These are phyloP conservation scores for Anser cygnoides DNA, from an alignment of 2,113 vertebrate species.

Conservation along the genomic window DNA sequence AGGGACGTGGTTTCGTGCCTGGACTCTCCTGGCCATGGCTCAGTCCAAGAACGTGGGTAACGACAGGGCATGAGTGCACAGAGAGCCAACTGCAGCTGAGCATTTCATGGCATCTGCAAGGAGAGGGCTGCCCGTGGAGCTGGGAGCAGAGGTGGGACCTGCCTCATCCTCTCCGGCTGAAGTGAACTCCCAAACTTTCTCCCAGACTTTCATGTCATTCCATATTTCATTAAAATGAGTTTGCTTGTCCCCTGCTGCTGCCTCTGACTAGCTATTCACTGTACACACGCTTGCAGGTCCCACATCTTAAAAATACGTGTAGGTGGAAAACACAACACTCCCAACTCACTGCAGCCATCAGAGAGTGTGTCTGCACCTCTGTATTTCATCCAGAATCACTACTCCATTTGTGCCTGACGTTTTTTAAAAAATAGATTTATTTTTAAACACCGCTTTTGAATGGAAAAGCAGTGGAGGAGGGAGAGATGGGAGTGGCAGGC, in stretches of 20 bases:
- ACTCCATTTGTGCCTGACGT: background rate
- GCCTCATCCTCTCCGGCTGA: background rate
- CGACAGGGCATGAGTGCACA: accelerated
- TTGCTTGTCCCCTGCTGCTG: background rate
- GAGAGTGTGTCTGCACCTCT: background rate
- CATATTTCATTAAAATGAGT: background rate
- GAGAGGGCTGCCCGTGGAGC: background rate
- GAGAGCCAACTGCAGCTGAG: background rate
- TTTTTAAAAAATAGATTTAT: slow-evolving; percentile 35
- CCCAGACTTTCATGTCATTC: background rate
- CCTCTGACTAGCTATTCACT: background rate
- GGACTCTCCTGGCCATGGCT: background rate
- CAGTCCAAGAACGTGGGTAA: background rate
- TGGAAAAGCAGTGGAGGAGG: background rate
- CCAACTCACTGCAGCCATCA: background rate
- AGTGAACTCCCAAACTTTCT: background rate
- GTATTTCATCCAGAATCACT: background rate
- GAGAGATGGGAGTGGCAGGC: slow-evolving; percentile 54
- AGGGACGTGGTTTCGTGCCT: background rate
- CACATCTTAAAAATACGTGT: background rate
- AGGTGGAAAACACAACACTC: background rate
- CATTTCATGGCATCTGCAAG: accelerated
- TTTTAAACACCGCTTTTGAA: slow-evolving; percentile 61
- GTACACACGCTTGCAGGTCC: accelerated
- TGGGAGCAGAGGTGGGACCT: background rate